Conservation (phyloP, 2,888 invertebrate genomes). For the Nemurella pictetii region DNA sequence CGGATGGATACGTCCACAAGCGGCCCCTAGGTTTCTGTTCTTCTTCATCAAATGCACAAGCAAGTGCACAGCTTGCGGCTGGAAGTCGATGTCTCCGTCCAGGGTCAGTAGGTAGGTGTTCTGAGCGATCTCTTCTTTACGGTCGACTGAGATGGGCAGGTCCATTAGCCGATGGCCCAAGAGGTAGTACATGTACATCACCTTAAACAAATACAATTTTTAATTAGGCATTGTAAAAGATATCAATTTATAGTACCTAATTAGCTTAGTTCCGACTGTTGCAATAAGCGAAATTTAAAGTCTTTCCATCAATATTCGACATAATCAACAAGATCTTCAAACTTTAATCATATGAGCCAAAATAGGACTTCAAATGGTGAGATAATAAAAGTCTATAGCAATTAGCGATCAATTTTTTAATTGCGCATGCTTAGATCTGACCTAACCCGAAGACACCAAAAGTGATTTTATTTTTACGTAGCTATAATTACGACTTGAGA, state of each 20-base stretch:
- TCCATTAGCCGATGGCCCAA: constrained; percentile 80
- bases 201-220: constrained; percentile 53
- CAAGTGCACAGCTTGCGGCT: constrained; percentile 75
- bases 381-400: too few relatives aligned
- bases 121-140: constrained; percentile 70
- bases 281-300: too few relatives aligned
- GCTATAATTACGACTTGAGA: background rate
- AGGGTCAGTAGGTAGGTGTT: constrained; percentile 83
- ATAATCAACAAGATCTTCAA: too few relatives aligned
- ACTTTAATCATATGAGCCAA: too few relatives aligned
- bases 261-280: too few relatives aligned
- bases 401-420: too few relatives aligned
- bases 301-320: too few relatives aligned
- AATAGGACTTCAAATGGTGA: too few relatives aligned
- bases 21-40: constrained; percentile 74
- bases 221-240: too few relatives aligned
- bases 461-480: background rate
- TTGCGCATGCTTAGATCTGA: too few relatives aligned
- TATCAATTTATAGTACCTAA: too few relatives aligned
- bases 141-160: constrained; percentile 59
- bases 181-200: constrained; percentile 94
- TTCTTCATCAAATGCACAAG: constrained; percentile 86
- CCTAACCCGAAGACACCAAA: too few relatives aligned
- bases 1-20: constrained; percentile 89
- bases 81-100: constrained; percentile 89